Percentiles rank a stretch among this genome's conserved stretches.
Conservation (phyloP, 2,888 invertebrate genomes). For the Heliconius sara region DNA sequence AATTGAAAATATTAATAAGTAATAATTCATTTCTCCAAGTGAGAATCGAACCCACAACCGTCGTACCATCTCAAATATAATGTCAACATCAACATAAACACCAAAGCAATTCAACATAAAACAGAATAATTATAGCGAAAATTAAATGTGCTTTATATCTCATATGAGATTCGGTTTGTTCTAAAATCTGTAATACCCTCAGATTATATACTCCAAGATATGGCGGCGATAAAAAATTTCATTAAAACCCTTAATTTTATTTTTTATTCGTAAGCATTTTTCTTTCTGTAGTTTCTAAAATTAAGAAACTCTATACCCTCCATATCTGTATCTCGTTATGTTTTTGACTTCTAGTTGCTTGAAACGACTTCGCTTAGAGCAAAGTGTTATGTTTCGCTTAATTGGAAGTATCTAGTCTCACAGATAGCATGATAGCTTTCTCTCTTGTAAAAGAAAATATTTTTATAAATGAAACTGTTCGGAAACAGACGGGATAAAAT, state of each 20-base stretch:
- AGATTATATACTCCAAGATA: constrained; percentile 32
- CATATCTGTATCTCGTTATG: constrained; percentile 9
- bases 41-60: too few relatives aligned
- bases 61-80: not conserved
- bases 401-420: constrained; percentile 7
- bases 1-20: too few relatives aligned
- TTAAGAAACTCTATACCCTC: constrained; percentile 7
- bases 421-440: not conserved
- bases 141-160: constrained; percentile 37
- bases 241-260: constrained; percentile 11
- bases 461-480: not conserved
- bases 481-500: not conserved
- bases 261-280: constrained; percentile 2
- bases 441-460: not conserved
- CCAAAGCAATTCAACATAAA: constrained; percentile 38
- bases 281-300: constrained; percentile 5
- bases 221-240: constrained; percentile 7
- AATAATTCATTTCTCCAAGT: too few relatives aligned
- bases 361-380: not conserved
- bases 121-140: constrained; percentile 35
- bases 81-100: not conserved
- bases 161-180: constrained; percentile 32
- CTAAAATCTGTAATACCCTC: constrained; percentile 35
- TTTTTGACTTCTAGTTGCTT: constrained; percentile 12
- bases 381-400: not conserved